Conservation (phyloP, 1,140 invertebrate genomes). For the Oppia nitens region DNA sequence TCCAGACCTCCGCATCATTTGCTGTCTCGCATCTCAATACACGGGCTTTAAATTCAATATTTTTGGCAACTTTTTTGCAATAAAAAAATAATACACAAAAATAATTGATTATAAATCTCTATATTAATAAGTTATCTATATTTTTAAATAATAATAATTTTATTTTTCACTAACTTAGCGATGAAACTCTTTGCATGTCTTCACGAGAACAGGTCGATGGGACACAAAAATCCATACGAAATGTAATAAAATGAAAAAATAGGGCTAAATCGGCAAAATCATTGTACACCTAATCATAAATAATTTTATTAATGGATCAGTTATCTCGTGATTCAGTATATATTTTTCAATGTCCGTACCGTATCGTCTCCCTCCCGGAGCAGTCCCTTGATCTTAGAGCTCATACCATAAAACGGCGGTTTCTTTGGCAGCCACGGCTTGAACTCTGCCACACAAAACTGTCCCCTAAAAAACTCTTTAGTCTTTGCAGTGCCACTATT, state of each 20-base stretch:
- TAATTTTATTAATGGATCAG: background rate
- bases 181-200: constrained; percentile 21
- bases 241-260: constrained; percentile 22
- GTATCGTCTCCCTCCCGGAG: constrained; percentile 6
- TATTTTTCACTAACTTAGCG: constrained; percentile 14
- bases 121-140: background rate
- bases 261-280: constrained; percentile 17
- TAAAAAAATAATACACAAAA: background rate
- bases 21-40: constrained; percentile 15
- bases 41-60: constrained; percentile 12
- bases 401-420: constrained; percentile 18
- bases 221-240: constrained; percentile 22
- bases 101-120: background rate
- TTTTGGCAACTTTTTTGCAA: constrained; percentile 6
- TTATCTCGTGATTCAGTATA: background rate
- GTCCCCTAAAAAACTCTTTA: constrained; percentile 20
- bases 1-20: background rate
- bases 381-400: constrained; percentile 6
- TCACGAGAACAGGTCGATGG: constrained; percentile 23
- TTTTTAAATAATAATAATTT: background rate
- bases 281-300: constrained; percentile 9
- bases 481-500: background rate
- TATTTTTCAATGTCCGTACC: background rate
- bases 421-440: constrained; percentile 19
- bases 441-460: constrained; percentile 19